These are phyloP conservation scores for Polymixis flavicincta DNA, from an alignment of 2,888 invertebrate genomes.

Conservation along the genomic window DNA sequence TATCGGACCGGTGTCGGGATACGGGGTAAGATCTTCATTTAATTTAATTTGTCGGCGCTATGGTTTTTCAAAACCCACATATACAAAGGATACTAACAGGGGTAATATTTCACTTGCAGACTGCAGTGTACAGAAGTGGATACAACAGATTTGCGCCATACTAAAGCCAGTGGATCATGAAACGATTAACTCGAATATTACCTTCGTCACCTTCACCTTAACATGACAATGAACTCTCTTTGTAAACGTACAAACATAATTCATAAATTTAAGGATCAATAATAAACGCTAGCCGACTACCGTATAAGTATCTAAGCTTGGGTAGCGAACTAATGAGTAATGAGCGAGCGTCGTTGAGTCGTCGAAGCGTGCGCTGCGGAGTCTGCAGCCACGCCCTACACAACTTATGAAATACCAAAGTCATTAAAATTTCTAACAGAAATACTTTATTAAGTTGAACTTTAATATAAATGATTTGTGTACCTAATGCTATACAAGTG, in stretches of 20 bases:
- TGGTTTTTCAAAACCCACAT: neutral
- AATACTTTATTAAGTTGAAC: conserved; percentile 86
- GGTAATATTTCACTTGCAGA: conserved; percentile 89
- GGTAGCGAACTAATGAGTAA: conserved; percentile 75
- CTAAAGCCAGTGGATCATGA: conserved; percentile 89
- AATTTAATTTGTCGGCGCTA: neutral
- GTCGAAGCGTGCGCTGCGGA: conserved; percentile 51
- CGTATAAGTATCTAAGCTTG: conserved; percentile 81
- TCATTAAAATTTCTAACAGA: conserved; percentile 88
- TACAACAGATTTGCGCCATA: conserved; percentile 99
- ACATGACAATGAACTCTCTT: conserved; percentile 91
- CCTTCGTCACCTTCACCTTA: conserved; percentile 84
- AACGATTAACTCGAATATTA: conserved; percentile 87
- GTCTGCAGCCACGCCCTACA: conserved; percentile 57
- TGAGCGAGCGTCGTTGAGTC: conserved; percentile 63
- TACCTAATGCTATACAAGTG: conserved; percentile 88
- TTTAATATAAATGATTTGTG: conserved; percentile 85
- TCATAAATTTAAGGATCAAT: conserved; percentile 85
- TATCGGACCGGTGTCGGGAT: conserved; percentile 98
- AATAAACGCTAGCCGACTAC: conserved; percentile 87
- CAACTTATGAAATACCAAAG: conserved; percentile 88
- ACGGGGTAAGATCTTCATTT: conserved; percentile 94
- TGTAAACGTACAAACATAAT: conserved; percentile 89
- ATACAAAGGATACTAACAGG: conserved; percentile 1
- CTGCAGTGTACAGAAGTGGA: conserved; percentile 97